Evolutionary conservation across 1,140 invertebrate genomes (phyloP).

Genomic region (Panagrolaimus sp.): DNA sequence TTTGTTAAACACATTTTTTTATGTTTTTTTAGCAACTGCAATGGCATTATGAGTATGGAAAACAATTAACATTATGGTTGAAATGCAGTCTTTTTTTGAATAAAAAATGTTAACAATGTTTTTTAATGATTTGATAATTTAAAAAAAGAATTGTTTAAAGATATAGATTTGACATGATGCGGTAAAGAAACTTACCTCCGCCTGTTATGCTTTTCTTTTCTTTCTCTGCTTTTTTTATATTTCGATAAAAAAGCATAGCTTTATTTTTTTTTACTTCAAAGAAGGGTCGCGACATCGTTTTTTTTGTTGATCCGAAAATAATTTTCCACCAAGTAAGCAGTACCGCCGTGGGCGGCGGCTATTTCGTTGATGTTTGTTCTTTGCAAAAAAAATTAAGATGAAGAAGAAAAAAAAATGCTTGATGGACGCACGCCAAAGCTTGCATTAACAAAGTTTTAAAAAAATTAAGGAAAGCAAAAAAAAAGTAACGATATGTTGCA

Average conservation of each 20-base stretch:
- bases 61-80: no score
- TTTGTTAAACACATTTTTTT: no score
- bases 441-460: no score
- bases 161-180: not conserved
- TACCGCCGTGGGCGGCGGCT: conserved; percentile 7
- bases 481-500: no score
- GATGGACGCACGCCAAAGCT: no score
- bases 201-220: not conserved
- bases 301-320: conserved; percentile 16
- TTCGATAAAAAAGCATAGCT: not conserved
- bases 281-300: not conserved
- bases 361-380: not conserved
- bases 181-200: not conserved
- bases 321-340: not conserved
- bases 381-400: no score
- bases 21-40: no score
- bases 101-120: not conserved
- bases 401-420: no score
- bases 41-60: no score
- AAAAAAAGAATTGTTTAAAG: conserved; percentile 1
- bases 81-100: no score
- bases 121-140: not conserved
- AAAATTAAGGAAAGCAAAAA: no score
- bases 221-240: not conserved
- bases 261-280: not conserved